phyloP scores from a whole-genome alignment of 1,140 invertebrate genomes.

The Himalopsyche phryganea region DNA sequence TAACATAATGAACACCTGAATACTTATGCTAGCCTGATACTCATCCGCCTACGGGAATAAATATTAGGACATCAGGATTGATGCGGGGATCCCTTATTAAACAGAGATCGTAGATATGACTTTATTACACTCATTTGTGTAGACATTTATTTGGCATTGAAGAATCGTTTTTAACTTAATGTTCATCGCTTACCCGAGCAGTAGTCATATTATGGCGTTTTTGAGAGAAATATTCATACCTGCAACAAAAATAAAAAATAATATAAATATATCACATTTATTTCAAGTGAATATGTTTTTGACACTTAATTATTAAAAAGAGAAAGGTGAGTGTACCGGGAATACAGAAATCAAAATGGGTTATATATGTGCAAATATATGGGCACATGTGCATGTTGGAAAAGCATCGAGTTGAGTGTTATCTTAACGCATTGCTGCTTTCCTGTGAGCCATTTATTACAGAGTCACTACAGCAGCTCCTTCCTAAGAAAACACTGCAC shows the following conservation, averaged over 20 bases:
- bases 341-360: too few species aligned
- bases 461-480: neutral
- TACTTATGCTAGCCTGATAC: slow-evolving; percentile 22
- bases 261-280: too few species aligned
- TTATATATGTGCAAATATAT: slow-evolving; percentile 2
- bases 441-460: slow-evolving; percentile 19
- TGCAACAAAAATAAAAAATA: neutral
- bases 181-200: neutral
- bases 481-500: slow-evolving; percentile 12
- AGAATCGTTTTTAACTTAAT: neutral
- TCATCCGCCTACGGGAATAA: neutral
- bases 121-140: too few species aligned
- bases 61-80: neutral
- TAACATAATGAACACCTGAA: slow-evolving; percentile 17
- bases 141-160: too few species aligned
- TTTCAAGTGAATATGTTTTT: too few species aligned
- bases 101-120: too few species aligned
- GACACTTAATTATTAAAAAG: too few species aligned
- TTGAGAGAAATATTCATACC: neutral
- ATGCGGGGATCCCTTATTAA: too few species aligned
- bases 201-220: neutral
- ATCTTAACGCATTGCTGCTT: slow-evolving; percentile 25
- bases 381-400: slow-evolving; percentile 8
- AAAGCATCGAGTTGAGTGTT: slow-evolving; percentile 8
- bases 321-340: too few species aligned